Percentiles rank a stretch among this genome's conserved stretches.
Conservation (phyloP, 2,888 invertebrate genomes). For the Leptopterna dolabrata region DNA sequence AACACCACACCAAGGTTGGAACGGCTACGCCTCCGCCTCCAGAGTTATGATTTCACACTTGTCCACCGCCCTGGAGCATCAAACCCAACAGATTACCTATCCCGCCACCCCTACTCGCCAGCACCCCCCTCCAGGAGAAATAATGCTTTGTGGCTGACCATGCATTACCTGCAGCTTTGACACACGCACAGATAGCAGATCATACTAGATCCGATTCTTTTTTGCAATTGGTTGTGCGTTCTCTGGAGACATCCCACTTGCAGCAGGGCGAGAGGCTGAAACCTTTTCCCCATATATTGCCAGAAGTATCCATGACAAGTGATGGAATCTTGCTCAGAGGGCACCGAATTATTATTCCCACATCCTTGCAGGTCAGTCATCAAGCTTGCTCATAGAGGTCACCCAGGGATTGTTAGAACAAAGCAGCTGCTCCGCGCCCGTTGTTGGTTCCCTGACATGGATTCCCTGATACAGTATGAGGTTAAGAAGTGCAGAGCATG, state of each 20-base stretch:
- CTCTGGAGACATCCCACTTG: too few species aligned
- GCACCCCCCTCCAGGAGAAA: too few species aligned
- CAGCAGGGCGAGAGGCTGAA: too few species aligned
- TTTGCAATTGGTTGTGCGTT: too few species aligned
- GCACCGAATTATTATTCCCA: background rate
- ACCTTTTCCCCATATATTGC: background rate
- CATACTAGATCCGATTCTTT: too few species aligned
- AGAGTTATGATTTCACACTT: slow-evolving; percentile 6
- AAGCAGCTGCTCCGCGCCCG: background rate
- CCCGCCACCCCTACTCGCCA: background rate
- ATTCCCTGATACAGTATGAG: background rate
- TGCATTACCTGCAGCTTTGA: too few species aligned
- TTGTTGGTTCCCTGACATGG: background rate
- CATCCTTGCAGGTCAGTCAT: background rate
- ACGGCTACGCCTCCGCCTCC: background rate
- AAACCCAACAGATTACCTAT: background rate
- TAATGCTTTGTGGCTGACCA: background rate
- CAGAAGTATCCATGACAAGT: background rate
- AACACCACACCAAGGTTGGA: background rate
- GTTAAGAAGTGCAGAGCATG: background rate
- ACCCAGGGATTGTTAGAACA: background rate
- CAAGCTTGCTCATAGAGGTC: background rate
- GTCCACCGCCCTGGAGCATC: too few species aligned
- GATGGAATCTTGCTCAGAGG: slow-evolving; percentile 13
- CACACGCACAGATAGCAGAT: too few species aligned